phyloP scores from a whole-genome alignment of 2,797 vertebrate species.

The Lepilemur ruficaudatus region DNA sequence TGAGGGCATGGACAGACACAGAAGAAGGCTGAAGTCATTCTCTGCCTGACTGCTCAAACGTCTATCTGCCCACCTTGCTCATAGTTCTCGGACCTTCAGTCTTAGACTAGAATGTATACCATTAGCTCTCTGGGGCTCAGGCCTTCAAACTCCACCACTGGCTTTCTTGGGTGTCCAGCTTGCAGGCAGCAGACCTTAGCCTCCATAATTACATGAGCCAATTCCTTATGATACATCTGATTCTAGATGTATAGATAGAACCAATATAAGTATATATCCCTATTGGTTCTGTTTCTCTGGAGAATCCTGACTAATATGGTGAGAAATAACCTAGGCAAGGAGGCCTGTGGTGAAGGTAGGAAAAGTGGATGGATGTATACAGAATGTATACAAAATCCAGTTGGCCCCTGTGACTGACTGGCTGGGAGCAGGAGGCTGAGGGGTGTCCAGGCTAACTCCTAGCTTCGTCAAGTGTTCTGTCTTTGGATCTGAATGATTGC shows the following conservation, averaged over 20 bases:
- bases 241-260: neutral
- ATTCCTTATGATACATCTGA: neutral
- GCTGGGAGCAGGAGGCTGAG: neutral
- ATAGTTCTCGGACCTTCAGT: neutral
- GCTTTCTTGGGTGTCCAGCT: neutral
- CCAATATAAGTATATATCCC: too few relatives aligned
- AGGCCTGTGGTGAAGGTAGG: neutral
- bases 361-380: neutral
- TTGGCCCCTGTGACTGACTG: neutral
- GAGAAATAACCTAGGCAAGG: neutral
- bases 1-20: neutral
- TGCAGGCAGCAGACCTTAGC: neutral
- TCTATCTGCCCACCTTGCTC: too few relatives aligned
- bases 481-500: neutral
- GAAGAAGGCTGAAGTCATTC: neutral
- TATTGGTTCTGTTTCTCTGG: neutral
- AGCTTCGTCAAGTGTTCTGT: neutral
- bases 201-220: neutral
- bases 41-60: neutral
- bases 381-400: neutral
- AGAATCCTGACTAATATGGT: neutral
- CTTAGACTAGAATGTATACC: neutral
- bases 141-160: neutral
- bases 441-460: neutral
- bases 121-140: neutral